Evolutionary conservation across 2,888 invertebrate species (phyloP).

Genomic region (Agrotis exclamationis): DNA sequence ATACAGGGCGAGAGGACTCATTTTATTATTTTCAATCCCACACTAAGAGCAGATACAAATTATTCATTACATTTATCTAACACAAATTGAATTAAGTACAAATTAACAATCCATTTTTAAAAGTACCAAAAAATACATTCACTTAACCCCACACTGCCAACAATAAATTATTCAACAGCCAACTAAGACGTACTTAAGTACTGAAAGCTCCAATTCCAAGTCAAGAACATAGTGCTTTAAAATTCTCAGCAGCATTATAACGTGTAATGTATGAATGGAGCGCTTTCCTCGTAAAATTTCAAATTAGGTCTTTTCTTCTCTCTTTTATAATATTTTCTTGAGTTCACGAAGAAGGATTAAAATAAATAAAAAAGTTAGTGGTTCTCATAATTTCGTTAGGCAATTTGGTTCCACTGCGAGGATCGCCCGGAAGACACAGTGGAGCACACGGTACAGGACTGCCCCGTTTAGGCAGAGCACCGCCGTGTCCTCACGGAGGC

Average conservation of each 20-base stretch:
- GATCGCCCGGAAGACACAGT: no score
- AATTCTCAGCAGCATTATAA: conserved; percentile 36
- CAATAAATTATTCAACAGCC: conserved; percentile 36
- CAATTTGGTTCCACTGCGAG: neutral
- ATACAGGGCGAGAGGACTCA: no score
- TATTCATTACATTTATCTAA: no score
- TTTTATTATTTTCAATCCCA: no score
- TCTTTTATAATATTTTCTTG: conserved; percentile 46
- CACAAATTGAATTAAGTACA: neutral
- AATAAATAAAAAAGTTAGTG: conserved; percentile 10
- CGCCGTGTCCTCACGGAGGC: no score
- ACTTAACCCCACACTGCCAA: conserved; percentile 5
- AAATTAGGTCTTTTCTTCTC: conserved; percentile 49
- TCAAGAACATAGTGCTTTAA: conserved; percentile 38
- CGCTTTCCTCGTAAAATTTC: conserved; percentile 52
- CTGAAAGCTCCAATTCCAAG: conserved; percentile 33
- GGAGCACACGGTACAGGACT: neutral
- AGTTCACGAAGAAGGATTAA: conserved; percentile 23
- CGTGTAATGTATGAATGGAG: conserved; percentile 50
- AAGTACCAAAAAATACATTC: neutral
- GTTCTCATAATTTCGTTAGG: conserved; percentile 15
- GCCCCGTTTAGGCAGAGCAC: no score
- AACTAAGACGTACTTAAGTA: conserved; percentile 17
- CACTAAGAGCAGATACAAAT: no score
- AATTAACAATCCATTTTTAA: neutral